Percentiles rank a stretch among this genome's conserved stretches.
phyloP scores from a whole-genome alignment of 2,797 vertebrate genomes.

The Onychomys leucogaster region DNA sequence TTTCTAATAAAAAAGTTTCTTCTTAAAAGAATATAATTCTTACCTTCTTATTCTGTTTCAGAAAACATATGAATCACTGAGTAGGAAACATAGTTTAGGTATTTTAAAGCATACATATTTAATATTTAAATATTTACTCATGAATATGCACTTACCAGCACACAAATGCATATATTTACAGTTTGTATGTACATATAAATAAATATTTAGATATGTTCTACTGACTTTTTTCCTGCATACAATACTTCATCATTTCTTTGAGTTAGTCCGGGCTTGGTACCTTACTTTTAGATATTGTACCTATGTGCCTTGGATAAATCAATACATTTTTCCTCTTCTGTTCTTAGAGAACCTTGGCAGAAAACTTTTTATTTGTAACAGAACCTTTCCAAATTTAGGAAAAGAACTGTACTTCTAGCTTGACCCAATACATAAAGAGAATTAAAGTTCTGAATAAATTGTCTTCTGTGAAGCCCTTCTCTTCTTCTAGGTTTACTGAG shows the following conservation, averaged over 20 bases:
- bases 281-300: background rate
- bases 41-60: background rate
- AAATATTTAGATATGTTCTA: background rate
- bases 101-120: background rate
- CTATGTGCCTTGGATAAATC: slow-evolving; percentile 39
- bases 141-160: background rate
- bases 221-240: background rate
- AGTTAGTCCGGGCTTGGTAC: background rate
- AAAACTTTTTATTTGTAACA: slow-evolving; percentile 11
- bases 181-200: background rate
- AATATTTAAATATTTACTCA: background rate
- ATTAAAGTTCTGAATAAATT: background rate
- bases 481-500: background rate
- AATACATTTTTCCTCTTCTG: background rate
- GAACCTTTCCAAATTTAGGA: background rate
- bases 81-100: background rate
- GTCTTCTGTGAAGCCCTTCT: background rate
- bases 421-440: background rate
- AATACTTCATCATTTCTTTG: background rate
- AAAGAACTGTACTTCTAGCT: background rate
- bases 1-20: background rate
- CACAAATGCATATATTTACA: background rate
- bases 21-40: background rate
- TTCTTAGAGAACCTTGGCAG: background rate
- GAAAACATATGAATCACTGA: background rate